Percentiles rank a stretch among this genome's conserved stretches.
Conservation (phyloP, 2,113 vertebrate genomes). For the Brachyhypopomus gauderio region DNA sequence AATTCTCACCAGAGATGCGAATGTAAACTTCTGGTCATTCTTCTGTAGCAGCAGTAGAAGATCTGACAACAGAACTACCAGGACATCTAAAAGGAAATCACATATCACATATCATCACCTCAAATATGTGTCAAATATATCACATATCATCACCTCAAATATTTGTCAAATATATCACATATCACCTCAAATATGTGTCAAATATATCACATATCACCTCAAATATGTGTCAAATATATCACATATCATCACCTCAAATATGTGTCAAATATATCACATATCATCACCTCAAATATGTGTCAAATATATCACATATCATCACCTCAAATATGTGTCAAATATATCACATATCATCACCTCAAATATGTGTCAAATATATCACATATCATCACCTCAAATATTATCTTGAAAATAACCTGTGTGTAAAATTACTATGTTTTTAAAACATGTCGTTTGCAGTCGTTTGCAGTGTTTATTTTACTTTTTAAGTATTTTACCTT, state of each 20-base stretch:
- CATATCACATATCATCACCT: not conserved
- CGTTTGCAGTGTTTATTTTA: no score
- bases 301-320: not conserved
- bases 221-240: no score
- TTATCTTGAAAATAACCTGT: not conserved
- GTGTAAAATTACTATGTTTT: no score
- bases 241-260: not conserved
- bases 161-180: no score
- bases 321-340: no score
- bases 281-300: no score
- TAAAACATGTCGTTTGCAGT: no score
- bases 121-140: not conserved
- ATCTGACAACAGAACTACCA: constrained; percentile 87
- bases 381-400: not conserved
- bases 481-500: constrained; percentile 76
- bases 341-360: not conserved
- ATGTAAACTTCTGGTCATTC: constrained; percentile 90
- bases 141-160: not conserved
- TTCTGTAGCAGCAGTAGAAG: constrained; percentile 90
- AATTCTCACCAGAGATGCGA: constrained; percentile 85
- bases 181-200: no score
- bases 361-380: no score
- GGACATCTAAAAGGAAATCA: constrained; percentile 75
- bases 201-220: not conserved
- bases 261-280: not conserved